Evolutionary conservation across 1,140 invertebrate genomes (phyloP), one percentile per base, ranked within the genome.

Genomic region (Cydia pomonella): DNA sequence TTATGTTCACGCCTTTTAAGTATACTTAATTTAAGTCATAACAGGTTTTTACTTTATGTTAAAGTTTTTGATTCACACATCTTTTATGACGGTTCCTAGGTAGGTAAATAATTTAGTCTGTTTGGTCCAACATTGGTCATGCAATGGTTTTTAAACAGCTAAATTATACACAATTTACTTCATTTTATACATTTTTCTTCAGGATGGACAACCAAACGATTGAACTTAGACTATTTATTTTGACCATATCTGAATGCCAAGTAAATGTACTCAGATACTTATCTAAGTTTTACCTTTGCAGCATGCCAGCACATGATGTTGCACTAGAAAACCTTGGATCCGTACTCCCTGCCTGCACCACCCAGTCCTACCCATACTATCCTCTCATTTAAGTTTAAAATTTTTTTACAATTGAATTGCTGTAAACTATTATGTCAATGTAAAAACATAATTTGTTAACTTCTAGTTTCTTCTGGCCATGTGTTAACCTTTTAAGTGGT

Each of bases 1-100:
- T 69, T 66, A 69, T 69, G 29, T 66, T 66, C 16, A 18, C 3
- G 29, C 64, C 64, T 69, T 69, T 33, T 69, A 69, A 69, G 64
- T 69, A 41, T 69, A 18, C 27, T 38, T 33, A 69, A 33, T 69
- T 69, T 33, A 33, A 69, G 33, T 33, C 13, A 18, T 33, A 69
- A 33, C 27, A 38, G 25, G 25, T 33, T 69, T 69, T 69, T 69
- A 33, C 16, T 33, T 41, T 66, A 10, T 59, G 12, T 27, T 63
- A 5, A 53, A 18, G 23, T 66, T 27, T 29, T 66, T 66, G 63
- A 16, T 66, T 66, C 27, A 13, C 13, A 66, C 13, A 13, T 66
- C 9, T 0, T 38, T 29, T 10, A 69, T 9, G 21, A 25, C 18
- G 62, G 18, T 63, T 63, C 6, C 7, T 63, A 25, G 53, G 16